A percentile compares a stretch with the other conserved stretches of the same genome.
Conservation (phyloP, 2,797 vertebrate species). For the Eulemur albifrons region DNA sequence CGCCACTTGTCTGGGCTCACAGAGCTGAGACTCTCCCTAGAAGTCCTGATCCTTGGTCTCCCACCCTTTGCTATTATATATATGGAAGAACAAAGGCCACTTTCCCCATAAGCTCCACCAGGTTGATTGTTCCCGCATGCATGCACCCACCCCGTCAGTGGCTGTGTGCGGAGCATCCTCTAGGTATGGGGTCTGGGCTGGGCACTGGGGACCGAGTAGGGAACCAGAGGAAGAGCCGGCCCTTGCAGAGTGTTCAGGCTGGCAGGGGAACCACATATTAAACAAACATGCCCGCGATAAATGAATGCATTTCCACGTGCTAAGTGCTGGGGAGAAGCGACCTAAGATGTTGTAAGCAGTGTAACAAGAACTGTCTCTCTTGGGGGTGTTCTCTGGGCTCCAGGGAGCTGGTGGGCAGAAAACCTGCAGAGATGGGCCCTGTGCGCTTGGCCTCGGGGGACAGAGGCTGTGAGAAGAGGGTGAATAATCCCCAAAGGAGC, state of each 20-base stretch:
- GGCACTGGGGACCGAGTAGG: background rate
- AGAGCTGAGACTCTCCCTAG: background rate
- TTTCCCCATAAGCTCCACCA: background rate
- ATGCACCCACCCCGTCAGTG: background rate
- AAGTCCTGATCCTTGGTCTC: background rate
- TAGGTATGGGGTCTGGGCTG: background rate
- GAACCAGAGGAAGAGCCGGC: background rate
- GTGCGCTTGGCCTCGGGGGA: background rate
- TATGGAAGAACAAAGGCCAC: background rate
- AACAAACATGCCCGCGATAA: background rate
- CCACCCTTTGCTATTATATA: background rate
- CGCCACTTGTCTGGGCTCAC: background rate
- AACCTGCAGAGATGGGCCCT: background rate
- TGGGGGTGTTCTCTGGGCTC: background rate
- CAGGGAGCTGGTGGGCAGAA: constrained; percentile 27
- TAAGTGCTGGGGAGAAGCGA: background rate
- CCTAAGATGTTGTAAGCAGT: background rate
- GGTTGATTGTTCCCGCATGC: background rate
- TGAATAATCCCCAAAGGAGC: background rate
- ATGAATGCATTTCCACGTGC: background rate
- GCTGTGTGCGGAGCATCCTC: background rate
- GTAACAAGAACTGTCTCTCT: background rate
- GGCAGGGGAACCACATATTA: background rate
- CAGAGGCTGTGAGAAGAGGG: background rate
- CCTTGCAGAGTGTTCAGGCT: background rate